Base-by-base conservation (phyloP, 1,140 invertebrate genomes). In the Spodoptera frugiperda region DNA sequence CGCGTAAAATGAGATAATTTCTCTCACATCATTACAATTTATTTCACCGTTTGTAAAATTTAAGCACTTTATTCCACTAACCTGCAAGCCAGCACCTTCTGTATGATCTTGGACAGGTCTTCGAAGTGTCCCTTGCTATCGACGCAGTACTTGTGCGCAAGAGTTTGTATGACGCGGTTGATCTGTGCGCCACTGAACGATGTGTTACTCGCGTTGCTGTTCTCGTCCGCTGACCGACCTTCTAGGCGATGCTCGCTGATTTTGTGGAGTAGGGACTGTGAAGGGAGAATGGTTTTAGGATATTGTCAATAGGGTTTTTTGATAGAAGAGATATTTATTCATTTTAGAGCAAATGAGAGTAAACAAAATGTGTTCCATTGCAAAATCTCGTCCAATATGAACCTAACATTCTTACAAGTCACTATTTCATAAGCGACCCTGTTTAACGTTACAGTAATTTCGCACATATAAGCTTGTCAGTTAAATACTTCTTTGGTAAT, bases 61-160 rank as follows among this genome's bases (percentile, higher is more conserved):
- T n/a, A n/a, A n/a, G n/a, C n/a, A n/a, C n/a, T n/a, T n/a, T n/a
- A 39, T 39, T 39, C 3, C 5, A 80, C 82, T 72, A 44, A 95
- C 89, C 98, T 96, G 87, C 97, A 98, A 0, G 98, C 98, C 71
- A 98, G 94, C 6, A 99, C 98, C 88, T 97, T 96, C 94, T 99
- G 97, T 72, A 99, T 99, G 65, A 99, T 98, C 94, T 99, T 98
- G 88, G 98, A 99, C 0, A 99, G 95, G 87, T 99, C 98, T 89
- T 99, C 98, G 92, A 99, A 99, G 2, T 98, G 97, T 12, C 96
- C 97, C 88, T 98, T 98, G 89, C 98, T 99, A 82, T 99, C 99
- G 14, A 97, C 97, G 89, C 98, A 98, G 92, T 99, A 99, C 86
- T 98, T 98, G 87, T 99, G 98, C 1, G 98, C 98, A 5, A 98